phyloP scores from a whole-genome alignment of 2,797 vertebrate species.

The Alectoris magna region DNA sequence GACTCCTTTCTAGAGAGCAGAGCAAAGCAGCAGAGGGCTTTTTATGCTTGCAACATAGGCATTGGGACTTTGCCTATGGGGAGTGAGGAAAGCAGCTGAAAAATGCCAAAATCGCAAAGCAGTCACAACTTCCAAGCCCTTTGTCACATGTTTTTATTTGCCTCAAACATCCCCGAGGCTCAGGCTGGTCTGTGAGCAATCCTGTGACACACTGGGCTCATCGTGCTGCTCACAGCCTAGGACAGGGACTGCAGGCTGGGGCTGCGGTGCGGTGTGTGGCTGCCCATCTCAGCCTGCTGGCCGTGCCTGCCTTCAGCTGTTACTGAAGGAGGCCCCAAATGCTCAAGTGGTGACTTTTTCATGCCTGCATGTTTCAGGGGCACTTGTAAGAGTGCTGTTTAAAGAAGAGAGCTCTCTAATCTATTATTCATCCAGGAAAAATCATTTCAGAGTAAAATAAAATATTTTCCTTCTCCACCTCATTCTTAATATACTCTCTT shows the following conservation, averaged over 20 bases:
- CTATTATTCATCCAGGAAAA: slow-evolving; percentile 41
- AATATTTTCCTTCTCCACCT: slow-evolving; percentile 57
- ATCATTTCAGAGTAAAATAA: slow-evolving; percentile 37
- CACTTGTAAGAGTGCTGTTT: neutral
- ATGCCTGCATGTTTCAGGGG: neutral
- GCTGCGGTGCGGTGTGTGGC: neutral
- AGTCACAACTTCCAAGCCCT: neutral
- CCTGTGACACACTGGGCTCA: neutral
- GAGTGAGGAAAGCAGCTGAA: neutral
- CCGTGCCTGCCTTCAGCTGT: neutral
- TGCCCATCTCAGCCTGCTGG: neutral
- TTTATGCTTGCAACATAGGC: neutral
- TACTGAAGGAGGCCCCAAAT: neutral
- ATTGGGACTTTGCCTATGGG: neutral
- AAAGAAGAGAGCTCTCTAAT: neutral
- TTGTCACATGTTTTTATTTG: neutral
- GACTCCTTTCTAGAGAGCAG: neutral
- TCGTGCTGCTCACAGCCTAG: neutral
- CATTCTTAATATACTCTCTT: slow-evolving; percentile 50
- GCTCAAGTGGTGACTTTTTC: neutral
- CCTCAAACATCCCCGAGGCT: neutral
- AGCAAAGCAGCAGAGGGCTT: neutral
- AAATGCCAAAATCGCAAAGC: neutral
- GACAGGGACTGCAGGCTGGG: neutral
- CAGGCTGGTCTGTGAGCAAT: neutral